These are phyloP conservation scores for Invenusta paracnida DNA, from an alignment of 2,888 invertebrate species.

Conservation along the genomic window DNA sequence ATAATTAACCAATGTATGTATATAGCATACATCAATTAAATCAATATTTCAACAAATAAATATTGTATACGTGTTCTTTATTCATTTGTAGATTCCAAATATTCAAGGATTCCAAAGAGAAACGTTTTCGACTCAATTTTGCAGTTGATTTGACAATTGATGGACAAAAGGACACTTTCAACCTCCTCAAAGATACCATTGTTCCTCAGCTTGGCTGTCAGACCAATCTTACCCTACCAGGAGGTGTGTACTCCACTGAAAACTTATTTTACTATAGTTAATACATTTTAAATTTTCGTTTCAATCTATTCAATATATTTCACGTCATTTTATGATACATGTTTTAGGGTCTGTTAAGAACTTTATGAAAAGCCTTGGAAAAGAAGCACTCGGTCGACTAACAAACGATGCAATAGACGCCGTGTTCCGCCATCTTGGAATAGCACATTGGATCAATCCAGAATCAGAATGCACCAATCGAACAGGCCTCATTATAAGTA, in stretches of 20 bases:
- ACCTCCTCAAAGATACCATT: conserved; percentile 42
- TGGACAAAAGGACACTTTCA: background rate
- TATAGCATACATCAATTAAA: no score
- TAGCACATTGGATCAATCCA: background rate
- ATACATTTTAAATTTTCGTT: background rate
- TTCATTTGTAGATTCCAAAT: conserved; percentile 18
- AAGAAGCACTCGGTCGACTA: background rate
- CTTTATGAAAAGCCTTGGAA: background rate
- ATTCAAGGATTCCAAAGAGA: background rate
- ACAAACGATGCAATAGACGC: conserved; percentile 29
- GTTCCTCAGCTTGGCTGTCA: conserved; percentile 47
- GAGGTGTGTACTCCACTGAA: background rate
- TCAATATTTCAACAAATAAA: no score
- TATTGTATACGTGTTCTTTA: no score
- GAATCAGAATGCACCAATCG: conserved; percentile 5
- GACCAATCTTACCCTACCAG: conserved; percentile 45
- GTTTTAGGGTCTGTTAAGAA: conserved; percentile 21
- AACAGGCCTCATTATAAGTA: conserved; percentile 18
- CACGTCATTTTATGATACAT: no score
- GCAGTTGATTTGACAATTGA: conserved; percentile 12
- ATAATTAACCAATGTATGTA: no score
- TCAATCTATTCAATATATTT: no score
- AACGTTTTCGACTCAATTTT: conserved; percentile 5
- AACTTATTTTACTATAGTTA: background rate
- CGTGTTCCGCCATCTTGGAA: conserved; percentile 27